Conservation (phyloP, 2,113 vertebrate genomes). For the Scatophagus argus region DNA sequence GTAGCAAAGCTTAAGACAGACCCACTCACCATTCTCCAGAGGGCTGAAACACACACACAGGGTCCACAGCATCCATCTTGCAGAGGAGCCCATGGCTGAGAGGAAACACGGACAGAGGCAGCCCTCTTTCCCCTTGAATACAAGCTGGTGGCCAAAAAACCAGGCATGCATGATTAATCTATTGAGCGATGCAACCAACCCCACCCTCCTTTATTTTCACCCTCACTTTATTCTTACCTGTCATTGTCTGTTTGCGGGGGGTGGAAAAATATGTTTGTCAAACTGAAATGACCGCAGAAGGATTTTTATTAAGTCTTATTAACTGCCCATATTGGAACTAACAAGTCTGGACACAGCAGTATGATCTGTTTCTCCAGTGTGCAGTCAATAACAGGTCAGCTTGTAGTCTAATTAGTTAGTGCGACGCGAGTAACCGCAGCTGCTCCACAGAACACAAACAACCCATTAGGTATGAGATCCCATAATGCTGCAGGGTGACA, state of each 20-base stretch:
- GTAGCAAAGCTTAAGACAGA: background rate
- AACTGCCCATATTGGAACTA: background rate
- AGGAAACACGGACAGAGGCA: conserved; percentile 28
- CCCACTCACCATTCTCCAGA: conserved; percentile 75
- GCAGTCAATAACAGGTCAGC: background rate
- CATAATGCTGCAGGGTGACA: background rate
- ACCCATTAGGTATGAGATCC: background rate
- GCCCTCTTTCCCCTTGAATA: conserved; percentile 18
- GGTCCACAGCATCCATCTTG: conserved; percentile 68
- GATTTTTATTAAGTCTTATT: background rate
- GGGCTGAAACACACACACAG: conserved; percentile 62
- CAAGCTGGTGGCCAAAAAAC: conserved; percentile 46
- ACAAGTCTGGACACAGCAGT: no score
- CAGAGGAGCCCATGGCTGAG: conserved; percentile 73
- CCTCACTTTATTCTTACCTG: conserved; percentile 10
- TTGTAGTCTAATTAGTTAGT: conserved; percentile 36
- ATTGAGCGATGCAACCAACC: conserved; percentile 61
- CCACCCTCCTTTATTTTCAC: conserved; percentile 34
- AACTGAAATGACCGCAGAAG: background rate
- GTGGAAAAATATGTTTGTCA: background rate
- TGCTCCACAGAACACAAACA: background rate
- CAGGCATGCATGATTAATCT: conserved; percentile 79
- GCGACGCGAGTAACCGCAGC: conserved; percentile 9
- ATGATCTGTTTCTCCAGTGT: background rate
- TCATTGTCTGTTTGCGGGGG: background rate